Conservation (phyloP, 2,113 vertebrate genomes). For the Dunckerocampus dactyliophorus region DNA sequence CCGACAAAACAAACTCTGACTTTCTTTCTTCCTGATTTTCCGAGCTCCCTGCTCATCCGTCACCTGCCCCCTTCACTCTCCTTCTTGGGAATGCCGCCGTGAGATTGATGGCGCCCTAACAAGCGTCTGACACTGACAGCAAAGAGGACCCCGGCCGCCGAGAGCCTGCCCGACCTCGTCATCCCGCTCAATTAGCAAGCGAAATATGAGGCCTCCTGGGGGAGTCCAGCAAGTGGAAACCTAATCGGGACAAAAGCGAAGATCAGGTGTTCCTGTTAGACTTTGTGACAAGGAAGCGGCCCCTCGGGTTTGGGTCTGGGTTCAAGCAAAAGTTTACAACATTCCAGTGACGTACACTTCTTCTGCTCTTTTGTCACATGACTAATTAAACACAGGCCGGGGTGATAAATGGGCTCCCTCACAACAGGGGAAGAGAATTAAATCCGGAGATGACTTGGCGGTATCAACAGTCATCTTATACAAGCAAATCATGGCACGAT, state of each 20-base stretch:
- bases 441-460: constrained; percentile 34
- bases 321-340: not conserved
- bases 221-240: constrained; percentile 37
- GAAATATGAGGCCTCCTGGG: constrained; percentile 66
- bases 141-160: constrained; percentile 69
- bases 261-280: not conserved
- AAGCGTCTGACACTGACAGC: constrained; percentile 79
- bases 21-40: constrained; percentile 2
- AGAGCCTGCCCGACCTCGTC: constrained; percentile 60
- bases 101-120: constrained; percentile 77
- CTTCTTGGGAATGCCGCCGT: constrained; percentile 62
- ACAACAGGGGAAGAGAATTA: not conserved
- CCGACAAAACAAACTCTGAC: constrained; percentile 38
- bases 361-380: not conserved
- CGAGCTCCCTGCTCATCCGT: constrained; percentile 36
- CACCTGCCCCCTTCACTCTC: constrained; percentile 72
- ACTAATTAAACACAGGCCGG: not conserved
- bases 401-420: too few relatives aligned
- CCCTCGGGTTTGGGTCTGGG: constrained; percentile 6
- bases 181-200: constrained; percentile 69
- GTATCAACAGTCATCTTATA: constrained; percentile 29
- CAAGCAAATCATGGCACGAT: constrained; percentile 57
- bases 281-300: not conserved
- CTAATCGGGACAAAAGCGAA: not conserved
- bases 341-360: not conserved